These are phyloP conservation scores for Chrysotoxum bicinctum DNA, from an alignment of 2,888 invertebrate genomes.

Conservation along the genomic window DNA sequence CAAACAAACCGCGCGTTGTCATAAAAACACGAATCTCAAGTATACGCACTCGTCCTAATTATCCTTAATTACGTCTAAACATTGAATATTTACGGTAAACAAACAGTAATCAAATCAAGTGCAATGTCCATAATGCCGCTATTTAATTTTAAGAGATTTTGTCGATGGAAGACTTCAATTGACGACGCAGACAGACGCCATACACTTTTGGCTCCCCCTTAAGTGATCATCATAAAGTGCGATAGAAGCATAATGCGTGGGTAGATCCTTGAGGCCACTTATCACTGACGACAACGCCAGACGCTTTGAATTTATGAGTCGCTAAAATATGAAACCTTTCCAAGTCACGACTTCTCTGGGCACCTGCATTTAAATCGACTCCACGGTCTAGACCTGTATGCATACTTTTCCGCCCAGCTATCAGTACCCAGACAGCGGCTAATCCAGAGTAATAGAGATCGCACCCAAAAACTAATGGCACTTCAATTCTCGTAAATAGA, in stretches of 20 bases:
- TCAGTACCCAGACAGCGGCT: constrained; percentile 28
- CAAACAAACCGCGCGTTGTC: constrained; percentile 61
- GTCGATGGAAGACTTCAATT: constrained; percentile 51
- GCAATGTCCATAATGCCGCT: constrained; percentile 24
- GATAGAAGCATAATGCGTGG: constrained; percentile 37
- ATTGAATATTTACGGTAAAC: constrained; percentile 56
- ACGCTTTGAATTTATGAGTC: constrained; percentile 55
- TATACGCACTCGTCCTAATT: constrained; percentile 51
- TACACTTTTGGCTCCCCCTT: neutral
- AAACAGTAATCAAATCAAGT: constrained; percentile 70
- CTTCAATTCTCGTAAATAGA: constrained; percentile 54
- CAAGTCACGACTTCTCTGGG: constrained; percentile 11
- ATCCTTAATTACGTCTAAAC: constrained; percentile 68
- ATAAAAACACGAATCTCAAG: constrained; percentile 47
- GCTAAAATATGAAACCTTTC: constrained; percentile 51
- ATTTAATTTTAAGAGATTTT: constrained; percentile 58
- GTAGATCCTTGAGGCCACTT: constrained; percentile 56
- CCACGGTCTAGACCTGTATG: neutral
- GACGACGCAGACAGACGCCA: constrained; percentile 65
- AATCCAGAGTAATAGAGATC: constrained; percentile 69
- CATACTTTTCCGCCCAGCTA: neutral
- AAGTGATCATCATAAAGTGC: constrained; percentile 47
- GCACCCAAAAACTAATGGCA: constrained; percentile 55
- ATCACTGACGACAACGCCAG: constrained; percentile 34
- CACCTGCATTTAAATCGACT: constrained; percentile 53